Conservation (phyloP, 2,113 vertebrate species). For the Heptranchias perlo region DNA sequence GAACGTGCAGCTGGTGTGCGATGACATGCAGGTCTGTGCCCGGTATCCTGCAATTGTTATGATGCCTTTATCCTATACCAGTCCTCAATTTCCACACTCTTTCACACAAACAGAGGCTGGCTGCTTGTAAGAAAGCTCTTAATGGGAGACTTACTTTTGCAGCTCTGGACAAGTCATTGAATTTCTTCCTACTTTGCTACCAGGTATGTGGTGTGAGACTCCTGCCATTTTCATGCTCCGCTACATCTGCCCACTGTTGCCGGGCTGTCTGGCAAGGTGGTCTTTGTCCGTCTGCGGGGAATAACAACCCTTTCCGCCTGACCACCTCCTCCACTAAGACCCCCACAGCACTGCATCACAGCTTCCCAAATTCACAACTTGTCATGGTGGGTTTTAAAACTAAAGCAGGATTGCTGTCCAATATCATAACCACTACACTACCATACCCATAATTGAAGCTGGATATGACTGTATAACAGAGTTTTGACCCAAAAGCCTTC, state of each 20-base stretch:
- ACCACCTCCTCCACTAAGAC: not conserved
- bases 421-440: not conserved
- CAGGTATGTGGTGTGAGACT: too few species aligned
- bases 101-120: not conserved
- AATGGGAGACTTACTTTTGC: not conserved
- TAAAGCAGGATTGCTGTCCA: not conserved
- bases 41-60: not conserved
- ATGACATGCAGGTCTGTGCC: not conserved
- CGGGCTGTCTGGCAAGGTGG: not conserved
- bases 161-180: not conserved
- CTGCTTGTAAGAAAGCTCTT: not conserved
- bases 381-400: not conserved
- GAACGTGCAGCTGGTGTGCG: not conserved
- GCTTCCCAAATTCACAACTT: too few species aligned
- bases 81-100: not conserved
- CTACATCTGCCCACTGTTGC: not conserved
- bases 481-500: not conserved
- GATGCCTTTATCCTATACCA: not conserved
- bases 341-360: not conserved
- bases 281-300: not conserved
- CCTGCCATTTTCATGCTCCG: not conserved
- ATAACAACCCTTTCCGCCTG: not conserved
- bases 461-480: not conserved
- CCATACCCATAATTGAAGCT: not conserved
- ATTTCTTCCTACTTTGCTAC: not conserved